These are phyloP conservation scores for Halictus quadricinctus DNA, from an alignment of 2,888 invertebrate species.

Conservation along the genomic window DNA sequence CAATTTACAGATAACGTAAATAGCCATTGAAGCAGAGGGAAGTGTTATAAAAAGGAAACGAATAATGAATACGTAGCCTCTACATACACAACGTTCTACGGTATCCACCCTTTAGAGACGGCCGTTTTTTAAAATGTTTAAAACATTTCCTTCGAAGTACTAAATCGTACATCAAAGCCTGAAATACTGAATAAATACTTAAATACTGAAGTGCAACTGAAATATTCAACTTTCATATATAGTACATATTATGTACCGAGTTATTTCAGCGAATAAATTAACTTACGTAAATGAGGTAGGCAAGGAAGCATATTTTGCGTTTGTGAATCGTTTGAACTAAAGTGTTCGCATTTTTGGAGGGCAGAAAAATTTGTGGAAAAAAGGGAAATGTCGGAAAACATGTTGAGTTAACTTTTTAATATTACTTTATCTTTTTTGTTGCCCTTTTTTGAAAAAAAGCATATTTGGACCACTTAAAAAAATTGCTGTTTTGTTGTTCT, in stretches of 20 bases:
- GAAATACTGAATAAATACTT: no score
- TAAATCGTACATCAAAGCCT: no score
- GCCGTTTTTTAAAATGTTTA: background rate
- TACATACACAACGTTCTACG: background rate
- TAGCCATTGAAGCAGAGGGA: background rate
- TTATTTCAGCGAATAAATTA: background rate
- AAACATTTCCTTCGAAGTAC: no score
- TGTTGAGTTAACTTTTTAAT: background rate
- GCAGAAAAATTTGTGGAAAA: background rate
- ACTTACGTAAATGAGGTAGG: background rate
- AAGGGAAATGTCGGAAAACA: background rate
- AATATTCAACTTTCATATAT: no score
- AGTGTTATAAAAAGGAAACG: slow-evolving; percentile 3
- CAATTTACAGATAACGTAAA: background rate
- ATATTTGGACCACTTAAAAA: no score
- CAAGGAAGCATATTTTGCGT: background rate
- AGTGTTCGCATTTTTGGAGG: no score
- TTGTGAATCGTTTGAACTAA: background rate
- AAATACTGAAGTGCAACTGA: no score
- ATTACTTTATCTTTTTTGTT: background rate
- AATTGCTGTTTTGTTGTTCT: no score
- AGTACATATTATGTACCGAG: no score
- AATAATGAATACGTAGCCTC: background rate
- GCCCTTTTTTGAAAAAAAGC: background rate
- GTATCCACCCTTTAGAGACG: background rate